phyloP scores from a whole-genome alignment of 2,797 vertebrate genomes.

The Anabas testudineus region DNA sequence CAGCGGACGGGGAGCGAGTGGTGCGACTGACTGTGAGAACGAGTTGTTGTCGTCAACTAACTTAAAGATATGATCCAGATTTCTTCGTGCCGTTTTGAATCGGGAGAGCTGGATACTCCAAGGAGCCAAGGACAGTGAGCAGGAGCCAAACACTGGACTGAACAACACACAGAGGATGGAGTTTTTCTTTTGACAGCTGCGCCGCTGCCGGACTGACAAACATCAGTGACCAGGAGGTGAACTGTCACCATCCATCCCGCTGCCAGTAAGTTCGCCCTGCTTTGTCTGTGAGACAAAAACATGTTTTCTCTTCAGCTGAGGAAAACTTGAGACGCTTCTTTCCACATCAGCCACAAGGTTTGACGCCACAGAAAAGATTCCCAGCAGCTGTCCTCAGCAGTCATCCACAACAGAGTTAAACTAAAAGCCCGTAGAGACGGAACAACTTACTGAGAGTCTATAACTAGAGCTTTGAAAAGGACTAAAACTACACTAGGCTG shows the following conservation, averaged over 20 bases:
- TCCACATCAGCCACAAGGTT: not conserved
- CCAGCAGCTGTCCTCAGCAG: not conserved
- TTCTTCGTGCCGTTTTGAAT: not conserved
- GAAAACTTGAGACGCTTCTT: constrained; percentile 8
- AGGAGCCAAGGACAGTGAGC: not conserved
- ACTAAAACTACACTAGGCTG: too few relatives aligned
- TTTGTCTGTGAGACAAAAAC: constrained; percentile 20
- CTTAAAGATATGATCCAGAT: not conserved
- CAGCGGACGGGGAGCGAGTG: constrained; percentile 9
- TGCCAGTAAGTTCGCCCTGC: constrained; percentile 48
- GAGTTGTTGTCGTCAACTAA: not conserved
- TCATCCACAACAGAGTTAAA: not conserved
- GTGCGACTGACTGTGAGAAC: constrained; percentile 4
- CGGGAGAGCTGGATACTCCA: not conserved
- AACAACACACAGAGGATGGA: constrained; percentile 11
- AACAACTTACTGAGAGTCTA: too few relatives aligned
- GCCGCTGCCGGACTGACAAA: constrained; percentile 40
- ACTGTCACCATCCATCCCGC: constrained; percentile 67
- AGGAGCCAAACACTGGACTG: not conserved
- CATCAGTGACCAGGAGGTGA: constrained; percentile 61
- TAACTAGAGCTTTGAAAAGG: too few relatives aligned
- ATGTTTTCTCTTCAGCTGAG: not conserved
- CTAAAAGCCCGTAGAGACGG: too few relatives aligned
- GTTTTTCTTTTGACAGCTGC: constrained; percentile 68
- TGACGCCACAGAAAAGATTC: not conserved